Evolutionary conservation across 2,113 vertebrate species (phyloP), one percentile per base, ranked within the genome.

Genomic region (Carollia perspicillata): DNA sequence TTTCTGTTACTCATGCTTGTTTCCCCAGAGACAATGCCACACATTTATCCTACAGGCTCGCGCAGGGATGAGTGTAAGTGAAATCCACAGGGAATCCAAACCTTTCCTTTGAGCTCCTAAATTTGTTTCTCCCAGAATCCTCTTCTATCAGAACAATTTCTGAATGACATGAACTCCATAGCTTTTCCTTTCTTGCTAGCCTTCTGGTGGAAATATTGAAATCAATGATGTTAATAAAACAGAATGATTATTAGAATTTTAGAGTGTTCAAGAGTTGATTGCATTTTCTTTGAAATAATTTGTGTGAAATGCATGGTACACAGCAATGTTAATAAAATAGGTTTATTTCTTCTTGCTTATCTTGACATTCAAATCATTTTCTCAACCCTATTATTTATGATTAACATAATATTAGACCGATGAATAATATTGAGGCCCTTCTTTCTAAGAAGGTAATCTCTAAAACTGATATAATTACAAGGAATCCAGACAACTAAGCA

Each of bases 311-410:
- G 28, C 33, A 74, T 3, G 30, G n/a, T 55, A 94, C 35, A 83
- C 2, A 78, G 53, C 55, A 58, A 26, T 92, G n/a, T n/a, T 90
- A 28, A n/a, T 26, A 77, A 63, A 95, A 78, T 7, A 81, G 35
- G 65, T 40, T 81, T 69, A 71, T 72, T 93, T 96, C 35, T 72
- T 92, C 13, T 89, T 66, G 28, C 30, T 92, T 40, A 88, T 95
- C 63, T 77, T 66, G 44, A 75, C 63, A 83, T 44, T 92, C 51
- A 85, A 93, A 66, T 75, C 53, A 96, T 68, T 83, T 94, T 23
- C 23, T 33, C 22, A 69, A 8, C 6, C 20, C 22, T 88, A 28
- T 75, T 47, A 90, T 87, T 87, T 84, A 91, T 66, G 40, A 33
- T 51, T 69, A 40, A 30, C 47, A 68, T 65, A 79, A 4, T 8